Base-by-base conservation (phyloP, 2,888 invertebrate species). In the Apodemia zela region DNA sequence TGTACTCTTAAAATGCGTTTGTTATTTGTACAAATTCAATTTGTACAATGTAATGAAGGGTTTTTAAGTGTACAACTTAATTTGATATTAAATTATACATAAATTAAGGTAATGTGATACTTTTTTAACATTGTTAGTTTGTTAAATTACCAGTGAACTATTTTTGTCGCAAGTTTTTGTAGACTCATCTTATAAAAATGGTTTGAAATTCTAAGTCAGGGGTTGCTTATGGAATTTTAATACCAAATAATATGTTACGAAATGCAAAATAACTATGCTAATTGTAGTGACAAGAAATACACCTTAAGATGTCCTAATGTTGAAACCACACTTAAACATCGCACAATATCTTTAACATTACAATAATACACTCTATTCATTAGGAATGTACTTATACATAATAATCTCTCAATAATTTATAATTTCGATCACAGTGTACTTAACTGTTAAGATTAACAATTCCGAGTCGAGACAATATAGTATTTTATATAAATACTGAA, bases 391-490 rank as follows among this genome's bases (percentile, higher is more conserved):
- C 85, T 87, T 90, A 90, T 80, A 86, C 82, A 38, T 88, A 85
- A 89, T 89, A 91, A 90, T 90, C 89, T 91, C 89, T 91, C 88
- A 89, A 89, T 90, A 90, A 87, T 91, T 89, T 88, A 90, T 90
- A 91, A 91, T 90, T 90, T 90, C 86, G 88, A 91, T 91, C 90
- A 91, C 91, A 91, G 90, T 89, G 83, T 85, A 79, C 87, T 89
- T 90, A 87, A 89, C 88, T 89, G 88, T 90, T 87, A 89, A 89
- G 79, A 81, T 85, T 87, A 89, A 90, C 89, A 89, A 89, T 87
- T 87, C 87, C 87, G 81, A 85, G 83, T 84, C 79, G 80, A 77
- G 82, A 81, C 82, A 75, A 78, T 77, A 81, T 81, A 78, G 82
- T 86, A 81, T 82, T 79, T 67, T 81, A 88, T 89, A 88, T 21